These are phyloP conservation scores for Lichenostomus cassidix DNA, from an alignment of 2,113 vertebrate species.

Conservation along the genomic window DNA sequence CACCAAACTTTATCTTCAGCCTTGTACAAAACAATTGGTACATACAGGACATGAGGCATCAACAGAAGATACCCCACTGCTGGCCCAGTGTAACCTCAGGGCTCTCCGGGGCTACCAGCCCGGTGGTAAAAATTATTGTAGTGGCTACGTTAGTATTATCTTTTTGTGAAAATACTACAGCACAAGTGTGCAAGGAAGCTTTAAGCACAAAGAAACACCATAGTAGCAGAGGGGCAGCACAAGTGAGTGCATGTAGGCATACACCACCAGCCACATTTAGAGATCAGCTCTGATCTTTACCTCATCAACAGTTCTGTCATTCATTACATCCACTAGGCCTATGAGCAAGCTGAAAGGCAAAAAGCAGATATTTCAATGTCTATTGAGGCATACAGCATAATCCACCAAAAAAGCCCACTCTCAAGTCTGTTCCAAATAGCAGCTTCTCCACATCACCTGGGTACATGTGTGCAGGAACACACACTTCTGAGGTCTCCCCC, in stretches of 20 bases:
- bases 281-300: constrained; percentile 69
- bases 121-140: background rate
- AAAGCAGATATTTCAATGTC: background rate
- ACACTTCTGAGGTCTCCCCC: background rate
- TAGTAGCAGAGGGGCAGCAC: background rate
- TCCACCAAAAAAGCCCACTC: background rate
- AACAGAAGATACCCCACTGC: background rate
- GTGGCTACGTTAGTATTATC: background rate
- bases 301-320: constrained; percentile 83
- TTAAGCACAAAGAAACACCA: background rate
- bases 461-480: accelerated
- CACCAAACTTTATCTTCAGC: background rate
- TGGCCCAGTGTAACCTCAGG: background rate
- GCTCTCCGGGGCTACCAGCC: background rate
- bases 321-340: constrained; percentile 87
- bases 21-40: background rate
- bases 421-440: background rate
- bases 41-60: accelerated
- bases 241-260: background rate
- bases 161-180: background rate
- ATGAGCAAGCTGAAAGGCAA: constrained; percentile 81
- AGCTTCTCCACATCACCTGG: background rate
- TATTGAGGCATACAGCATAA: background rate
- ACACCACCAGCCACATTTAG: background rate
- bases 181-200: background rate